Evolutionary conservation across 2,797 vertebrate genomes (phyloP), one percentile per base, ranked within the genome.

Genomic region (Denticeps clupeoides): DNA sequence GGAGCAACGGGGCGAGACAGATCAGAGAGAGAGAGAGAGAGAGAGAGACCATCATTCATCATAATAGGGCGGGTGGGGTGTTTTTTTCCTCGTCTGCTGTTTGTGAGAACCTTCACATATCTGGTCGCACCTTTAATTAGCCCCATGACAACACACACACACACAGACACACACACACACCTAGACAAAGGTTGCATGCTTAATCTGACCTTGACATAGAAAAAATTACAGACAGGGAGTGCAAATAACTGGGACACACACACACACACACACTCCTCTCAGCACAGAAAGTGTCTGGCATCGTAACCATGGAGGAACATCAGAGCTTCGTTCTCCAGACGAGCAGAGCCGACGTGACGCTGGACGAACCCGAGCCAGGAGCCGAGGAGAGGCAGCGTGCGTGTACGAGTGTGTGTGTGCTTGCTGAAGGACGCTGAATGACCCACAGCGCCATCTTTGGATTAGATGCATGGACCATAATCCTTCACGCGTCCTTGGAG

Each of bases 401-500:
- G 28, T n/a, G 28, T 31, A 28, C 31, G 28, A 31, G 28, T 31
- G 28, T 31, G 28, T 40, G 33, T 38, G 3, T 16, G 31, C 8
- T 13, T 46, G 26, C 38, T 11, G 12, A 46, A 41, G 37, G 15
- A 15, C 19, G 45, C 3, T 2, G 25, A 12, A 13, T 44, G 55
- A 55, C 55, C 22, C 7, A 55, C 28, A 50, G 45, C 32, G 40
- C 47, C 62, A 60, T 52, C 49, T 62, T 45, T 54, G 55, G 57
- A 58, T 47, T 35, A 43, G 50, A 47, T 13, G 15, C 28, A 9
- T 10, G 3, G 3, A 44, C 49, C 24, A 27, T 31, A 25, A 49
- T 63, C 48, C 27, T 55, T 32, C 15, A 51, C 31, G 31, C 59
- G 57, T 31, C 62, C 55, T 67, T 64, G 53, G 21, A 49, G 40